Base-by-base conservation (phyloP, 2,113 vertebrate genomes). In the Melanotaenia duboulayi region DNA sequence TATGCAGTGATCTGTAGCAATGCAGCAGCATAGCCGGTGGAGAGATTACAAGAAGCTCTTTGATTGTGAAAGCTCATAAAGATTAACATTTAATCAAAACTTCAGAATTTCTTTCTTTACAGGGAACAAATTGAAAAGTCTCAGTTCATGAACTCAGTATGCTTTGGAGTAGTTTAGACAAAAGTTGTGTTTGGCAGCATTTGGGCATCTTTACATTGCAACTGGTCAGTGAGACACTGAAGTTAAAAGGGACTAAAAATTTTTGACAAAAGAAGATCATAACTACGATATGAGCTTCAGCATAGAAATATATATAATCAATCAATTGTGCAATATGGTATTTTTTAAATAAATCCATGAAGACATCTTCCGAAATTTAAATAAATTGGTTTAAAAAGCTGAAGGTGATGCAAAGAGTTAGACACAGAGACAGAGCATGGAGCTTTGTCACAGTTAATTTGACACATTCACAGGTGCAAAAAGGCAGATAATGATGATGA, bases 401-500 rank as follows among this genome's bases (percentile, higher is more conserved):
- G n/a, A 69, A 64, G 0, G 0, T 16, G 48, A 65, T 56, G n/a
- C 2, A 55, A 22, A 32, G 46, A 13, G 22, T 28, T 20, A 24
- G n/a, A 68, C 23, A 42, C 20, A 46, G 7, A 51, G 44, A 39
- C 4, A 57, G 42, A 37, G 54, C 32, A 39, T 19, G 35, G 28
- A 40, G 9, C 40, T 40, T 40, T 9, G 50, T 74, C 42, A 74
- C 40, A 42, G 46, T 35, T 51, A 22, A 55, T 37, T 12, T 44
- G 37, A 49, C 19, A 63, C 40, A 23, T 60, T 65, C 49, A 68
- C 55, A 70, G 59, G 49, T 77, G 69, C 60, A 59, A 22, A 56
- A 59, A 49, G 17, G 71, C 46, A 76, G 54, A 56, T 76, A 52
- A 74, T 74, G 44, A 66, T 74, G 69, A 81, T 78, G 11, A 81